Percentiles rank a stretch among this genome's conserved stretches.
Evolutionary conservation across 2,113 vertebrate genomes (phyloP).

Genomic region (Macquaria ambigua): DNA sequence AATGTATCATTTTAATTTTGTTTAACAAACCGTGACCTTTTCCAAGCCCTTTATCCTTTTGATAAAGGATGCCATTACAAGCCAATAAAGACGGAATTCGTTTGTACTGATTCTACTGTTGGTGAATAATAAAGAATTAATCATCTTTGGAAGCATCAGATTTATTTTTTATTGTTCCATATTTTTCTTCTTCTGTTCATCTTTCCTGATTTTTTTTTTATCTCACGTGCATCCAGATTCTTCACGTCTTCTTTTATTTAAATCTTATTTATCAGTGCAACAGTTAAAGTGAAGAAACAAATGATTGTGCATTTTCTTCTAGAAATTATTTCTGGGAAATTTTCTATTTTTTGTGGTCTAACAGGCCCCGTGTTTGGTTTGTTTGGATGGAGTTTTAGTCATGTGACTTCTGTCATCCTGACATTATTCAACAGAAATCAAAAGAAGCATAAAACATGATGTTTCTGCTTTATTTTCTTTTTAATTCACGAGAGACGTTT

Average conservation of each 20-base stretch:
- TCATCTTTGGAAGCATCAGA: conserved; percentile 40
- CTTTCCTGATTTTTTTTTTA: neutral
- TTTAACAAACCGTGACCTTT: conserved; percentile 77
- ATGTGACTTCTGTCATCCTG: neutral
- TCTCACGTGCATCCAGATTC: neutral
- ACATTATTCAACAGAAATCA: neutral
- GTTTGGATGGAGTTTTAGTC: neutral
- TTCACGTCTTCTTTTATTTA: neutral
- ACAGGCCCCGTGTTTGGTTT: neutral
- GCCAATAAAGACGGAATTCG: conserved; percentile 66
- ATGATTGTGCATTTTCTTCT: neutral
- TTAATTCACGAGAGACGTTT: neutral
- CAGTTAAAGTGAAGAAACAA: neutral
- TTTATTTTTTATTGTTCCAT: conserved; percentile 15
- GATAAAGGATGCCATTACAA: conserved; percentile 67
- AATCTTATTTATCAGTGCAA: neutral
- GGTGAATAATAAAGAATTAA: conserved; percentile 70
- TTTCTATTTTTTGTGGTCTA: neutral
- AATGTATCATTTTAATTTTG: conserved; percentile 82
- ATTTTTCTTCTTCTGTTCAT: conserved; percentile 1
- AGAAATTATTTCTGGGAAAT: too few relatives aligned
- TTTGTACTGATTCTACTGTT: conserved; percentile 63
- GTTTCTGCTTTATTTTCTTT: neutral
- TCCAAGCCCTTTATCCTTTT: conserved; percentile 64
- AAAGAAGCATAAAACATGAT: neutral